These are phyloP conservation scores for Nematopogon swammerdamellus DNA, from an alignment of 2,888 invertebrate species.

Conservation along the genomic window DNA sequence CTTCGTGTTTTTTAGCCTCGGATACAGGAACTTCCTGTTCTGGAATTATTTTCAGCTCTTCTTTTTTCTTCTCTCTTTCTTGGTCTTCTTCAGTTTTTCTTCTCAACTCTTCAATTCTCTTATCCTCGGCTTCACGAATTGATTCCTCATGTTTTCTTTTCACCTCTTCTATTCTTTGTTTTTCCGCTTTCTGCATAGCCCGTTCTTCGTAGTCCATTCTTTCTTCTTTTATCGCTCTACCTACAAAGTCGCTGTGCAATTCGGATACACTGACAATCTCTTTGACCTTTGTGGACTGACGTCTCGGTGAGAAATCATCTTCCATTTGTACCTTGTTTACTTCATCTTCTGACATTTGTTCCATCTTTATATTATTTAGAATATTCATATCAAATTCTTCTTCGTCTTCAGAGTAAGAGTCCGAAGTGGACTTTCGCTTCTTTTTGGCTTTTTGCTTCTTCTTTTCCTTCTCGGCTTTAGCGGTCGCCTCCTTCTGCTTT, in stretches of 20 bases:
- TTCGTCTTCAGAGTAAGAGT: conserved; percentile 25
- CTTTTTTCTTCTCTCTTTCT: too few species aligned
- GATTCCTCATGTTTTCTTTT: too few species aligned
- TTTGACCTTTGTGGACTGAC: conserved; percentile 14
- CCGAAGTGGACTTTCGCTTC: conserved; percentile 26
- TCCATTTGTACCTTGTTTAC: conserved; percentile 13
- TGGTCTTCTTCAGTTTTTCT: too few species aligned
- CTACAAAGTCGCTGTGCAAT: conserved; percentile 42
- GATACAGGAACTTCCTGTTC: too few species aligned
- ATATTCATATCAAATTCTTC: conserved; percentile 40
- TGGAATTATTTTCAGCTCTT: too few species aligned
- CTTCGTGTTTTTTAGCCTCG: too few species aligned
- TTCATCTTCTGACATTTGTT: conserved; percentile 40
- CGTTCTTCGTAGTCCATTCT: conserved; percentile 15
- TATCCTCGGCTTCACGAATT: too few species aligned
- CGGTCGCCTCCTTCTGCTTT: conserved; percentile 14
- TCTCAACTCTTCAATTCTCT: too few species aligned
- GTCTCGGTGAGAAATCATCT: conserved; percentile 28
- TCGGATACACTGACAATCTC: conserved; percentile 48
- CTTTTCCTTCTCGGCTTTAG: conserved; percentile 14
- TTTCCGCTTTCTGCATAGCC: too few species aligned
- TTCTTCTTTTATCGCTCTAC: conserved; percentile 19
- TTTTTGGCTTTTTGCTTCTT: conserved; percentile 3
- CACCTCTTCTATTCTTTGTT: too few species aligned
- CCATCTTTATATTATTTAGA: conserved; percentile 43